Percentiles rank a stretch among this genome's conserved stretches.
Conservation (phyloP, 1,140 invertebrate species). For the Centruroides vittatus region DNA sequence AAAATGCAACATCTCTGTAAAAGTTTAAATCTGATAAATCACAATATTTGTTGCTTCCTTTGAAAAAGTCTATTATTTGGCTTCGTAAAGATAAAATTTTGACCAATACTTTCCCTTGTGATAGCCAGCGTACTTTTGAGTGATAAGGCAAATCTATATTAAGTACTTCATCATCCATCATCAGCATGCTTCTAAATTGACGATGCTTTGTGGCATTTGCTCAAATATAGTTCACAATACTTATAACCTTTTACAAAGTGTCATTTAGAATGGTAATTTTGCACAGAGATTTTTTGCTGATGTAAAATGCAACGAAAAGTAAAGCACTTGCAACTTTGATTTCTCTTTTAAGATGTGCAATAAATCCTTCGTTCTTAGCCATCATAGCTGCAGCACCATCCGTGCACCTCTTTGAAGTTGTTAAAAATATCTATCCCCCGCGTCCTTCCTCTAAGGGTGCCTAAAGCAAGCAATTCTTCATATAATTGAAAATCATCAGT, state of each 20-base stretch:
- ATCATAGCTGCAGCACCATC: no score
- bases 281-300: neutral
- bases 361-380: no score
- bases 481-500: no score
- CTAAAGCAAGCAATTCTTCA: no score
- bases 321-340: neutral
- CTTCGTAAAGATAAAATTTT: neutral
- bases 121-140: neutral
- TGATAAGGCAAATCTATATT: neutral
- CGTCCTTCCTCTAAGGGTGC: no score
- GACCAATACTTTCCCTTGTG: neutral
- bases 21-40: neutral
- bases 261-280: neutral
- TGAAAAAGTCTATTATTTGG: neutral
- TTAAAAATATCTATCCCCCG: no score
- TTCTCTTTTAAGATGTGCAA: no score
- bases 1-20: neutral
- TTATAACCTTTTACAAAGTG: no score
- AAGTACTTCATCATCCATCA: neutral
- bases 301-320: neutral
- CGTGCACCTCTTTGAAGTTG: neutral
- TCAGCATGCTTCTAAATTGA: neutral
- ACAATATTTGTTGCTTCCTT: neutral
- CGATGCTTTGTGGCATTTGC: neutral
- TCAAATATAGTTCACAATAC: neutral